Base-by-base conservation (phyloP, 1,140 invertebrate genomes). In the Anoplolepis gracilipes region DNA sequence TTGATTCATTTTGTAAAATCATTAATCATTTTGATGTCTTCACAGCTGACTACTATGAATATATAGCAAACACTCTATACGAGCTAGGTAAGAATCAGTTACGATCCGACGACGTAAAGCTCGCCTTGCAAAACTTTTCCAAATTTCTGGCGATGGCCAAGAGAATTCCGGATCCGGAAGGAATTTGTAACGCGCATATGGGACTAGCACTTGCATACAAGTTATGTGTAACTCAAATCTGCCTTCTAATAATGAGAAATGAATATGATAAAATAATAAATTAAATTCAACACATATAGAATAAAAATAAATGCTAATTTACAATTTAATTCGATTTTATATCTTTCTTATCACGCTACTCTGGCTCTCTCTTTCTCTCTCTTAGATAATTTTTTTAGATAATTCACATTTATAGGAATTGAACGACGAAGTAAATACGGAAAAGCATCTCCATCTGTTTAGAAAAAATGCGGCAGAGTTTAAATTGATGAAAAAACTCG, bases 151-250 rank as follows among this genome's bases (percentile, higher is more conserved):
- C 84, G 0, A 65, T 92, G 0, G 39, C 78, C 0, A 92, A 88
- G 39, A 88, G 72, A 28, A 89, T 90, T 2, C 42, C 75, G 0
- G 89, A 93, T 70, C 25, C 85, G 0, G 73, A 86, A 1, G 87
- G 78, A 0, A 67, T 93, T 6, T 93, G 92, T 64, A 85, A 89
- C 30, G 90, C 85, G 6, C 86, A 92, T 13, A 86, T 88, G 78
- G 84, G 90, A 61, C 69, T 93, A 10, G 92, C 89, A 2, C 70
- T 89, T 5, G 78, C 85, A 8, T 90, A 93, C 19, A 90, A 94
- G 77, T 92, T 93, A 86, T 19, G n/a, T 77, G 19, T 19, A 59
- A 28, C 28, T 8, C 16, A 22, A 39, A 25, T 30, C 11, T 67
- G 30, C 8, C 64, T 7, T 2, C 3, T 33, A 55, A n/a, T n/a